These are phyloP conservation scores for Mesocricetus auratus DNA, from an alignment of 2,113 vertebrate genomes.

Conservation along the genomic window DNA sequence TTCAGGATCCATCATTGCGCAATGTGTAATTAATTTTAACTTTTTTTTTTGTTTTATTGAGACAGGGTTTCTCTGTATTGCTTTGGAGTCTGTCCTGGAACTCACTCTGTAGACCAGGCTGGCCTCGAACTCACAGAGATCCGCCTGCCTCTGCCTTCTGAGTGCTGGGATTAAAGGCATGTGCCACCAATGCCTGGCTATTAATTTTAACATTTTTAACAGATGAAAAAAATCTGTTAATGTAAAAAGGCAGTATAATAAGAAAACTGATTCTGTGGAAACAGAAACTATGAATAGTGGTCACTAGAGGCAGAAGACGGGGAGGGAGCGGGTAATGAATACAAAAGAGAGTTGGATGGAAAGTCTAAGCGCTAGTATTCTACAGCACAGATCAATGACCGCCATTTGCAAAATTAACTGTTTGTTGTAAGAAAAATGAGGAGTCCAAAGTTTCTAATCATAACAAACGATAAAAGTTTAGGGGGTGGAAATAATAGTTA, in stretches of 20 bases:
- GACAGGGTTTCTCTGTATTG: no score
- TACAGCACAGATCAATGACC: not conserved
- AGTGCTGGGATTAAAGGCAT: no score
- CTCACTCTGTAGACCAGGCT: no score
- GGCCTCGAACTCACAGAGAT: no score
- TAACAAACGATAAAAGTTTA: not conserved
- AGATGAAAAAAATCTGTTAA: slow-evolving; percentile 6
- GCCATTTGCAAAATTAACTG: not conserved
- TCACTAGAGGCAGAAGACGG: not conserved
- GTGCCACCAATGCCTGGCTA: no score
- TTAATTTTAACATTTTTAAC: slow-evolving; percentile 47
- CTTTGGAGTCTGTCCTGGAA: no score
- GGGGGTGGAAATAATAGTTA: not conserved
- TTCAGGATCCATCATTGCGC: not conserved
- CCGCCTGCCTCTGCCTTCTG: no score
- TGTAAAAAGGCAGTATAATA: not conserved
- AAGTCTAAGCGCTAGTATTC: not conserved
- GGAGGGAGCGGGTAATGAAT: not conserved
- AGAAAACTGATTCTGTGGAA: not conserved
- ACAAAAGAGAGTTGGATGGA: not conserved
- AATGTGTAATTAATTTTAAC: slow-evolving; percentile 30
- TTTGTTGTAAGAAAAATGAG: not conserved
- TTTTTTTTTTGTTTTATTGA: no score
- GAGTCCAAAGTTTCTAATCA: not conserved
- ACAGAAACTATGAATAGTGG: not conserved